Conservation (phyloP, 2,888 invertebrate species). For the Lacanobia wlatinum region DNA sequence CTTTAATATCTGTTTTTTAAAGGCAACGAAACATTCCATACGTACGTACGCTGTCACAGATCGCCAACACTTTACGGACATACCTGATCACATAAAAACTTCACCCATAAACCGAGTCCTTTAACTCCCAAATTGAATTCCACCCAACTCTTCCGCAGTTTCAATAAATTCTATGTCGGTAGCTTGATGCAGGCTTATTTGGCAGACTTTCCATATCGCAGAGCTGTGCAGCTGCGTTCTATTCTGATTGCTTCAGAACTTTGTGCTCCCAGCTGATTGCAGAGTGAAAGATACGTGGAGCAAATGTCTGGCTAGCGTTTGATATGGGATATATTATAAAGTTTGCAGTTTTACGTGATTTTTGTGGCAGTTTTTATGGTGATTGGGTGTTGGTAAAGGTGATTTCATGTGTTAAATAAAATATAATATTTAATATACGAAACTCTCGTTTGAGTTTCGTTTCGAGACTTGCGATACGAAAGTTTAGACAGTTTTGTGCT, state of each 20-base stretch:
- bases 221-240: slow-evolving; percentile 67
- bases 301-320: slow-evolving; percentile 46
- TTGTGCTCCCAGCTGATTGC: slow-evolving; percentile 54
- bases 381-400: neutral
- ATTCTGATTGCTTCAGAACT: slow-evolving; percentile 70
- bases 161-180: slow-evolving; percentile 55
- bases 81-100: slow-evolving; percentile 19
- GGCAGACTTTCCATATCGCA: slow-evolving; percentile 62
- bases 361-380: slow-evolving; percentile 5
- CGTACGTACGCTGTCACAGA: neutral
- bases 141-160: slow-evolving; percentile 32
- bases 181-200: slow-evolving; percentile 62
- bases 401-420: neutral
- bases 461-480: no score
- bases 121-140: slow-evolving; percentile 39
- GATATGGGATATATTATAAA: slow-evolving; percentile 42
- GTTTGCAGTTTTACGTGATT: neutral
- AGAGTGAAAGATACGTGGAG: slow-evolving; percentile 63
- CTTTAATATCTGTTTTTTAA: neutral
- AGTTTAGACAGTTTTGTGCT: no score
- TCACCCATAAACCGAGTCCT: slow-evolving; percentile 14
- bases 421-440: neutral
- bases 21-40: neutral
- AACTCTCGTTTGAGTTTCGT: no score
- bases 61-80: neutral